Evolutionary conservation across 2,797 vertebrate genomes (phyloP), one percentile per base, ranked within the genome.

Genomic region (Tolypeutes matacus): DNA sequence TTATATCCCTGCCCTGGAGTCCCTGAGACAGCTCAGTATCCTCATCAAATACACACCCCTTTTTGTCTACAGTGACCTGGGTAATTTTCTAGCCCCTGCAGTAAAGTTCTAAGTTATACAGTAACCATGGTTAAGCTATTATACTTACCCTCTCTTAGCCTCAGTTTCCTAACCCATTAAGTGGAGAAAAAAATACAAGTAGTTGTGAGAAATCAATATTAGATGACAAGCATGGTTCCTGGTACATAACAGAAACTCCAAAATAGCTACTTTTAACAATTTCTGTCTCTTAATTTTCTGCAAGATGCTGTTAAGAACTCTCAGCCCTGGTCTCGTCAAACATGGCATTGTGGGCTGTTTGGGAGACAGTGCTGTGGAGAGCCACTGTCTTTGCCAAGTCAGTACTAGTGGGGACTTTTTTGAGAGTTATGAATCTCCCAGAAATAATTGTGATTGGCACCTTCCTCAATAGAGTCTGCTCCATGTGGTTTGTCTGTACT

Each of bases 251-350:
- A 81, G 20, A 86, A 36, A 76, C 20, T 82, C 62, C 39, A 36
- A 18, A 69, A 94, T 27, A 49, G 56, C n/a, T 82, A 15, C 25
- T 51, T 91, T 60, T 70, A 84, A 87, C 80, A 39, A 58, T 14
- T 27, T 13, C 67, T 69, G 60, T 75, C 92, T 73, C 81, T 62
- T 73, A 27, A 49, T 91, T 95, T 86, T 29, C 65, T 64, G 53
- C 42, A 80, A 86, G 53, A 70, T 5, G 23, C 23, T 42, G 39
- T 69, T 39, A 86, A 1, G 0, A 75, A 49, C 3, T 51, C 73
- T 86, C 78, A 88, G 36, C 51, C 34, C 39, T 51, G 49, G 18
- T 67, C 14, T 77, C 51, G 46, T 91, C 62, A 53, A 29, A 92
- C 56, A 12, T 6, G 3, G 56, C 29, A 39, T 4, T 23, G 10